phyloP scores from a whole-genome alignment of 1,140 invertebrate genomes.

The Scaptomyza graminum region DNA sequence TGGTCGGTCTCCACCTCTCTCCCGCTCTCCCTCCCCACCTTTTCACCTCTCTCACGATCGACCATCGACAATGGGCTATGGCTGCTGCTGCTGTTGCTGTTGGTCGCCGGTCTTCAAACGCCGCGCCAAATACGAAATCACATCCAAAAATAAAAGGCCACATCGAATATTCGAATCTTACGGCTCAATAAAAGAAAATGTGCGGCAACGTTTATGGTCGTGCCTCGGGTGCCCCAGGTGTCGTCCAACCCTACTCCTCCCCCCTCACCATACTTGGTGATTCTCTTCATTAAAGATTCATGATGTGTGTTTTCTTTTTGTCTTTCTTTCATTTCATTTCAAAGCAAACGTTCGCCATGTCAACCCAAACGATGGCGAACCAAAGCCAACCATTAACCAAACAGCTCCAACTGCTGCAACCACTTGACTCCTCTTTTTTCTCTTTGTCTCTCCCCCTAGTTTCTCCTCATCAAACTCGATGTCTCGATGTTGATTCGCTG shows the following conservation, averaged over 20 bases:
- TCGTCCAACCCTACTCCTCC: not conserved
- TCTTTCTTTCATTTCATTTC: constrained; percentile 54
- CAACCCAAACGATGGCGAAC: constrained; percentile 27
- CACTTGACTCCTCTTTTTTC: not conserved
- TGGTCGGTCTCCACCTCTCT: constrained; percentile 1
- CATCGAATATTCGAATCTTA: constrained; percentile 57
- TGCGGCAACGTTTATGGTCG: constrained; percentile 61
- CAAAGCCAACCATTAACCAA: constrained; percentile 31
- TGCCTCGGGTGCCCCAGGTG: constrained; percentile 36
- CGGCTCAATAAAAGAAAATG: constrained; percentile 79
- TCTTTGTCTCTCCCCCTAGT: not conserved
- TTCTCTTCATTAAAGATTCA: constrained; percentile 83
- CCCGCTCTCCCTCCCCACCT: not conserved
- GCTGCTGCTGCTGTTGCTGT: constrained; percentile 36
- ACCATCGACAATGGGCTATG: constrained; percentile 36
- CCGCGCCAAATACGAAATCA: constrained; percentile 73
- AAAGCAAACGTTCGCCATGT: constrained; percentile 42
- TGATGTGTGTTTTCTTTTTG: constrained; percentile 70
- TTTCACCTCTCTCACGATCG: constrained; percentile 14
- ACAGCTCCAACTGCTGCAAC: constrained; percentile 39
- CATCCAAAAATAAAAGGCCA: constrained; percentile 45
- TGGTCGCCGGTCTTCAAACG: constrained; percentile 63
- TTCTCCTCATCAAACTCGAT: constrained; percentile 34
- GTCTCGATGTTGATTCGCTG: constrained; percentile 26
- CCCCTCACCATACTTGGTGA: constrained; percentile 56